Evolutionary conservation across 1,140 invertebrate species (phyloP).

Genomic region (Pseudomyrmex sp.): DNA sequence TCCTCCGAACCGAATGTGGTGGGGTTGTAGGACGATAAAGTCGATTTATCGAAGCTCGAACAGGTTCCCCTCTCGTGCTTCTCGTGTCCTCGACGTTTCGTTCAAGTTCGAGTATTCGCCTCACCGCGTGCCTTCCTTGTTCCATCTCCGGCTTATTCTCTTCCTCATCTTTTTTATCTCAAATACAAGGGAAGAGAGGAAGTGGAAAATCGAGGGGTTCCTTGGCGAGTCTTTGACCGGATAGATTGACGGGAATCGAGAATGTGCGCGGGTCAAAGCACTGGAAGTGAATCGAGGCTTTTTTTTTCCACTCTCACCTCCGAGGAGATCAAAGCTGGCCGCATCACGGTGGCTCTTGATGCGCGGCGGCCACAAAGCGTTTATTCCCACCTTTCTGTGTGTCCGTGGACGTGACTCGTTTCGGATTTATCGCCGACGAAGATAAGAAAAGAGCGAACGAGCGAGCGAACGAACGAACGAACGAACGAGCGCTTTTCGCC

Average conservation of each 20-base stretch:
- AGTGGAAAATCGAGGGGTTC: slow-evolving; percentile 28
- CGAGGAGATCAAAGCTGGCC: slow-evolving; percentile 43
- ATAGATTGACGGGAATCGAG: slow-evolving; percentile 54
- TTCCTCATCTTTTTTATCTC: slow-evolving; percentile 40
- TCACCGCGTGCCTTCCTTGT: background rate
- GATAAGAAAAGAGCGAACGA: slow-evolving; percentile 48
- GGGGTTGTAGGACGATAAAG: slow-evolving; percentile 73
- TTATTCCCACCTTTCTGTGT: slow-evolving; percentile 52
- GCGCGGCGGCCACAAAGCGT: slow-evolving; percentile 57
- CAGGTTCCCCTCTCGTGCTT: slow-evolving; percentile 72
- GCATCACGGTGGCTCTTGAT: slow-evolving; percentile 57
- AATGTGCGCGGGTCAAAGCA: slow-evolving; percentile 25
- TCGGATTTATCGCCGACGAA: slow-evolving; percentile 55
- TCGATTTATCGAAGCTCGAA: slow-evolving; percentile 81
- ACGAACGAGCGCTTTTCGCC: slow-evolving; percentile 10
- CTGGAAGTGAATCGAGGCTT: slow-evolving; percentile 41
- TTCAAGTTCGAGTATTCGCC: slow-evolving; percentile 25
- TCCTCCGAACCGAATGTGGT: background rate
- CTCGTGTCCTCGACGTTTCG: slow-evolving; percentile 7
- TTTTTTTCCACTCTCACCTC: slow-evolving; percentile 51
- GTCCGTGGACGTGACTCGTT: slow-evolving; percentile 49
- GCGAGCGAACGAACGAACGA: background rate
- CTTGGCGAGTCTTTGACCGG: slow-evolving; percentile 42
- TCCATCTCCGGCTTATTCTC: background rate
- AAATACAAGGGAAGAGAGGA: background rate